These are phyloP conservation scores for Ormia ochracea DNA, from an alignment of 2,888 invertebrate species.

Conservation along the genomic window DNA sequence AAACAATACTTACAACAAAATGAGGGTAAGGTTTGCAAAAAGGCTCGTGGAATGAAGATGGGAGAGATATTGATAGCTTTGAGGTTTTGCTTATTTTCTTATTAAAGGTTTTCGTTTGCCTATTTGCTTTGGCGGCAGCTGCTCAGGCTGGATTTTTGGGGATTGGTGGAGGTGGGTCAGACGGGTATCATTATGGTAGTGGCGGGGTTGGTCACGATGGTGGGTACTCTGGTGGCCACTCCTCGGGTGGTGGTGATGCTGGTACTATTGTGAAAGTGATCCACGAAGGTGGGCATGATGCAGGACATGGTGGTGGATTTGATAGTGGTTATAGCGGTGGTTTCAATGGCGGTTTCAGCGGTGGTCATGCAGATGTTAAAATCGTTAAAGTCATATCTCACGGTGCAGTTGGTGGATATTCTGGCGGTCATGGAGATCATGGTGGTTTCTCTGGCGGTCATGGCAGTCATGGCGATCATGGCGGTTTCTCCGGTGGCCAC, in stretches of 20 bases:
- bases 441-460: constrained; percentile 50
- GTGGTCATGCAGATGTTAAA: constrained; percentile 49
- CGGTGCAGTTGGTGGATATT: constrained; percentile 20
- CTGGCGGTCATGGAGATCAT: constrained; percentile 38
- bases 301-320: constrained; percentile 29
- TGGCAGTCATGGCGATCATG: constrained; percentile 38
- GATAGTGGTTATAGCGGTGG: constrained; percentile 28
- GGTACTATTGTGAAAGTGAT: constrained; percentile 46
- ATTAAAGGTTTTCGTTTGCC: constrained; percentile 53
- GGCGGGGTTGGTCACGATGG: constrained; percentile 17
- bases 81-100: neutral
- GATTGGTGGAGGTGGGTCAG: constrained; percentile 32
- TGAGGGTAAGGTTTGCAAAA: constrained; percentile 48
- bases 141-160: constrained; percentile 49
- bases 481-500: constrained; percentile 34
- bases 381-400: constrained; percentile 50
- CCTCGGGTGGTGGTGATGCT: neutral
- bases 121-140: constrained; percentile 45
- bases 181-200: constrained; percentile 20
- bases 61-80: neutral
- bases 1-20: constrained; percentile 49
- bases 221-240: constrained; percentile 30
- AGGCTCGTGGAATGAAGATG: neutral
- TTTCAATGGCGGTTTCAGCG: constrained; percentile 25
- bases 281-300: constrained; percentile 27